These are phyloP conservation scores for Hyles euphorbiae DNA, from an alignment of 1,140 invertebrate genomes.

Conservation along the genomic window DNA sequence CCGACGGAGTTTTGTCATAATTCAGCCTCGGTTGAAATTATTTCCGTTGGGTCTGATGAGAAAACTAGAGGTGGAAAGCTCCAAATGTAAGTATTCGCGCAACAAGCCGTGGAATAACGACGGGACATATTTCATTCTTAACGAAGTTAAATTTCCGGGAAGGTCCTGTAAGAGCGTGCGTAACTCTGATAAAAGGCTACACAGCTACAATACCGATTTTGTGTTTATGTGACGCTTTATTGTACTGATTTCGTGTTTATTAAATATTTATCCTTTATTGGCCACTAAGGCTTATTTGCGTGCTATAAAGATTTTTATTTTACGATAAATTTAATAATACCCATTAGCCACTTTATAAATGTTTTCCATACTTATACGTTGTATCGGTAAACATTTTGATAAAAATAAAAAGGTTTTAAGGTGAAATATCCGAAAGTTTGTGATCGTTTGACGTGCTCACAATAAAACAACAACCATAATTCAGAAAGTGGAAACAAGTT, in stretches of 20 bases:
- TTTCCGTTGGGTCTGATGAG: constrained; percentile 72
- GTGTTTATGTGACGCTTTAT: constrained; percentile 37
- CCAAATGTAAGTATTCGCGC: constrained; percentile 70
- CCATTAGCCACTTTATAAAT: too few relatives aligned
- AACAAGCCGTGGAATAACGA: constrained; percentile 71
- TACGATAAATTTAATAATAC: background rate
- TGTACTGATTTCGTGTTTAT: constrained; percentile 5
- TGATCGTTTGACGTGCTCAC: constrained; percentile 50
- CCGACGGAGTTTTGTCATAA: constrained; percentile 73
- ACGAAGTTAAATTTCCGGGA: constrained; percentile 71
- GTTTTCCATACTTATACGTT: background rate
- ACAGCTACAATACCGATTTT: constrained; percentile 45
- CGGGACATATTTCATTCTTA: constrained; percentile 72
- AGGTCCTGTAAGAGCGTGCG: constrained; percentile 62
- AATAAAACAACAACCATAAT: constrained; percentile 69
- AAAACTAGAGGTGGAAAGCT: constrained; percentile 71
- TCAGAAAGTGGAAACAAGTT: constrained; percentile 66
- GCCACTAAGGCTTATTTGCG: background rate
- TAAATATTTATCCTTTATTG: constrained; percentile 1
- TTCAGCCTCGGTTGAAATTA: constrained; percentile 74
- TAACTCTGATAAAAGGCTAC: constrained; percentile 67
- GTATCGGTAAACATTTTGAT: background rate
- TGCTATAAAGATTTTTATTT: background rate
- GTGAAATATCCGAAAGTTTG: constrained; percentile 39
- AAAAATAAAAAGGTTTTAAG: constrained; percentile 11